Base-by-base conservation (phyloP, 2,888 invertebrate genomes). In the Sphecodes monilicornis region DNA sequence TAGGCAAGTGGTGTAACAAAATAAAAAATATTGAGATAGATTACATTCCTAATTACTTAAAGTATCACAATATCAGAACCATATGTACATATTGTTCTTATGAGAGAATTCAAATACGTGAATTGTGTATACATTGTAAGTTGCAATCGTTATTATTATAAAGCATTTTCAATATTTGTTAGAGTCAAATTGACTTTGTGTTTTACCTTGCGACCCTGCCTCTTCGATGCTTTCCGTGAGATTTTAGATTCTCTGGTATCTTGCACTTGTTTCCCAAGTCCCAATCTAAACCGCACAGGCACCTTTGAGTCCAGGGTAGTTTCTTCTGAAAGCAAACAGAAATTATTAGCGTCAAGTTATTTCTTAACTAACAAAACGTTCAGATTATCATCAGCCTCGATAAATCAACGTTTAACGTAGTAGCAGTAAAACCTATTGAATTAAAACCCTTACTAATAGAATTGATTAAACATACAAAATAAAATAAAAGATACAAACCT, bases 131-230 rank as follows among this genome's bases (percentile, higher is more conserved):
- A 89, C 76, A 82, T 57, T n/a, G 76, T 84, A 85, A 87, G 66
- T 41, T 66, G 83, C 77, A 80, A 87, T 82, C 73, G 83, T 76
- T 86, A 87, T 86, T 60, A 87, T 86, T 91, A 91, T 82, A 90
- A 88, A 82, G 84, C 84, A 82, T 91, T 89, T 76, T 93, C 89
- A 81, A 85, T 87, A 91, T 93, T 90, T 88, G 85, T 91, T 85
- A 91, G 79, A 88, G 91, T 86, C 88, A 93, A 91, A 91, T 90
- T 92, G 90, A 88, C 92, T 90, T 93, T 92, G 88, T 94, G 93
- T 78, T 94, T 94, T 91, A 93, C 92, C 94, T 94, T 94, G 78
- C 94, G 94, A 86, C 92, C 92, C 85, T 91, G 93, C 80, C 93
- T 92, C 82, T 94, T 94, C 78, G 93, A 90, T 87, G 92, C 81